Percentiles rank a stretch among this genome's conserved stretches.
Evolutionary conservation across 2,113 vertebrate species (phyloP).

Genomic region (Bubo blakistoni): DNA sequence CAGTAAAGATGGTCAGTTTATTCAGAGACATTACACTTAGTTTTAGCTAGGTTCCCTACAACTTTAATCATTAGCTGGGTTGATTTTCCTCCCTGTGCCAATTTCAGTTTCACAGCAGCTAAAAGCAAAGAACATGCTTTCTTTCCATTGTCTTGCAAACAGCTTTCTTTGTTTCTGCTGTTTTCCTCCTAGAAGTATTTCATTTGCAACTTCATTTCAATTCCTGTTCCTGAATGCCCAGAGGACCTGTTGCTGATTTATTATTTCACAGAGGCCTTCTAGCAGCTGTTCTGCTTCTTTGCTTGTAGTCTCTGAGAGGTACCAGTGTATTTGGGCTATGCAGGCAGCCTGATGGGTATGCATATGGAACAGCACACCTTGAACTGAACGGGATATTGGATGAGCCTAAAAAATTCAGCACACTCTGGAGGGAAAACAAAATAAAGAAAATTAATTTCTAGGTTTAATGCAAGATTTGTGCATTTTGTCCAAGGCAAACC

Average conservation of each 20-base stretch:
- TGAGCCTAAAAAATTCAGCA: not conserved
- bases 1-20: not conserved
- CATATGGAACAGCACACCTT: not conserved
- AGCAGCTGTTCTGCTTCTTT: not conserved
- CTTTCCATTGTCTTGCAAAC: not conserved
- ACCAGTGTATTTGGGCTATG: not conserved
- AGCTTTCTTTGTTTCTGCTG: not conserved
- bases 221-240: not conserved
- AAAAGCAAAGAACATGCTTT: not conserved
- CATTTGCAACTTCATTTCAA: not conserved
- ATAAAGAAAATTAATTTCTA: not conserved
- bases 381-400: not conserved
- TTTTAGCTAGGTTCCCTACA: not conserved
- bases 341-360: not conserved
- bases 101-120: not conserved
- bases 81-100: not conserved
- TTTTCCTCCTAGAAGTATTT: not conserved
- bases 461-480: not conserved
- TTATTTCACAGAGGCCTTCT: not conserved
- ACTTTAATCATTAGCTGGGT: not conserved
- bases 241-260: not conserved
- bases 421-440: fast-evolving
- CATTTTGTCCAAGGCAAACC: not conserved
- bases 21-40: not conserved
- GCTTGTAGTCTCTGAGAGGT: not conserved